These are phyloP conservation scores for Muscidifurax raptorellus DNA, from an alignment of 1,140 invertebrate species.

Conservation along the genomic window DNA sequence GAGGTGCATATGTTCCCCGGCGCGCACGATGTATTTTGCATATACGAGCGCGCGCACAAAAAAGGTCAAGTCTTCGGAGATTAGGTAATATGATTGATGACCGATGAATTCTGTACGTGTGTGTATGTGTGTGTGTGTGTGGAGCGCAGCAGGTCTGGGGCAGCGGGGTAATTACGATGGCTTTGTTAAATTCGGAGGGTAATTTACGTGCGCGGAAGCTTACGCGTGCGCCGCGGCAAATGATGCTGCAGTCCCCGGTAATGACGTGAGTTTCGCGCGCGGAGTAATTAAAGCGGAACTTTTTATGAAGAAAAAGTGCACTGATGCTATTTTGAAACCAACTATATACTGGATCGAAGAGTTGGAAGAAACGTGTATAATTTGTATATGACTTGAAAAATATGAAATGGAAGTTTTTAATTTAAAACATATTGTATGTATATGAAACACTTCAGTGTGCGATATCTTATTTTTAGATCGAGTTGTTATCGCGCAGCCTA, in stretches of 20 bases:
- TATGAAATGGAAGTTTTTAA: no score
- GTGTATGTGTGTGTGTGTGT: neutral
- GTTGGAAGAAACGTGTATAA: no score
- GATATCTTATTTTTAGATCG: neutral
- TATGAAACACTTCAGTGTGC: no score
- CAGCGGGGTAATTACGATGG: slow-evolving; percentile 40
- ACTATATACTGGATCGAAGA: no score
- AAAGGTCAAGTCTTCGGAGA: slow-evolving; percentile 42
- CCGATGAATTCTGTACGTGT: slow-evolving; percentile 26
- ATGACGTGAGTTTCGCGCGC: slow-evolving; percentile 23
- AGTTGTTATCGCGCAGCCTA: neutral
- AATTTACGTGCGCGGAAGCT: slow-evolving; percentile 23
- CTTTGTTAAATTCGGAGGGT: slow-evolving; percentile 43
- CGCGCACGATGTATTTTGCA: slow-evolving; percentile 28
- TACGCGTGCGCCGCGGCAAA: neutral
- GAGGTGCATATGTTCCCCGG: slow-evolving; percentile 52
- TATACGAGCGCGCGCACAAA: slow-evolving; percentile 5
- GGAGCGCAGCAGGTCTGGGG: neutral
- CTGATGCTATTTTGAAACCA: no score
- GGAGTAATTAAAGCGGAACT: slow-evolving; percentile 44
- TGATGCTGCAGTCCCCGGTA: neutral
- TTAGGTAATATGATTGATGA: slow-evolving; percentile 51
- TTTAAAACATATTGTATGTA: no score
- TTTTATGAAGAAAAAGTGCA: neutral
- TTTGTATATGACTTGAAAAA: no score